These are phyloP conservation scores for Drosophila nannoptera DNA, from an alignment of 1,140 invertebrate genomes.

Conservation along the genomic window DNA sequence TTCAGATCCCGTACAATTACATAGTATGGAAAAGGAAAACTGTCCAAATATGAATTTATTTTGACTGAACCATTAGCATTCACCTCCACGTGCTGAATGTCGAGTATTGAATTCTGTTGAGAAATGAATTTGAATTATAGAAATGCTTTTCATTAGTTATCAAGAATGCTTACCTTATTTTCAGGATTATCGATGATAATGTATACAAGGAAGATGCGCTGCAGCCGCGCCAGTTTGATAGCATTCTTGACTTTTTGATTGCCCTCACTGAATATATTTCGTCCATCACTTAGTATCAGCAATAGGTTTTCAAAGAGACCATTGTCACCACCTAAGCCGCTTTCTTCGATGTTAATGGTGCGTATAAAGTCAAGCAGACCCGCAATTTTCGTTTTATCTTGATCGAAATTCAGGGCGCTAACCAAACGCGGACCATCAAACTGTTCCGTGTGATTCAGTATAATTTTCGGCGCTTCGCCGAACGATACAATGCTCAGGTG, in stretches of 20 bases:
- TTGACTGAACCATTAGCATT: constrained; percentile 82
- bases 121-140: constrained; percentile 4
- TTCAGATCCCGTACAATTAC: constrained; percentile 94
- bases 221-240: constrained; percentile 88
- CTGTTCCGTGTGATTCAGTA: constrained; percentile 92
- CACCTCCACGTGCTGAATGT: constrained; percentile 90
- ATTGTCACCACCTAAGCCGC: constrained; percentile 81
- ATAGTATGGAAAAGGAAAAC: constrained; percentile 99
- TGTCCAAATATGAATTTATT: constrained; percentile 89
- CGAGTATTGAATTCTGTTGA: constrained; percentile 92
- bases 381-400: constrained; percentile 89
- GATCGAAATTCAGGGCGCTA: constrained; percentile 88
- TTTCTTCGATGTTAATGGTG: constrained; percentile 84
- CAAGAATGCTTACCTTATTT: constrained; percentile 85
- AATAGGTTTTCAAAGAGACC: constrained; percentile 89
- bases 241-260: constrained; percentile 87
- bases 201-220: constrained; percentile 95
- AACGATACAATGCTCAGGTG: constrained; percentile 95
- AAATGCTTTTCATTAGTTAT: too few relatives aligned
- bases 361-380: constrained; percentile 89
- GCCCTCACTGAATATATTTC: constrained; percentile 95
- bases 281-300: constrained; percentile 95
- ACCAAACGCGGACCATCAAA: constrained; percentile 91
- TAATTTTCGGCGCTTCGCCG: constrained; percentile 90
- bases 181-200: constrained; percentile 96